Conservation (phyloP, 2,113 vertebrate genomes). For the Leucoraja erinaceus region DNA sequence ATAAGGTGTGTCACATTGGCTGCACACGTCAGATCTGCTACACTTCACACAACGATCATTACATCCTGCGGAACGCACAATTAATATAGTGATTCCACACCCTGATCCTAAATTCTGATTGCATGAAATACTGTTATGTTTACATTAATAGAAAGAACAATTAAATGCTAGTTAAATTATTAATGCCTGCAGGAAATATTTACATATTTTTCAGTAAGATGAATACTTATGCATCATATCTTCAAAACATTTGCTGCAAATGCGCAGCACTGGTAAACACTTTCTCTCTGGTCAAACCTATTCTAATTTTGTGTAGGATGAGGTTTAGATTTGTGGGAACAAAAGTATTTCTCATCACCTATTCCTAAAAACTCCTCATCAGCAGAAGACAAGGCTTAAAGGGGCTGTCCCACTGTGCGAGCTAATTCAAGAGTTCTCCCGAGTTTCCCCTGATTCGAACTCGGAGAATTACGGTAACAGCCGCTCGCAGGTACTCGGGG, state of each 20-base stretch:
- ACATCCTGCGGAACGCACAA: constrained; percentile 63
- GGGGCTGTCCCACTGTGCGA: too few species aligned
- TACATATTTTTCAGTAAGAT: not conserved
- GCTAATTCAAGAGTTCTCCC: too few species aligned
- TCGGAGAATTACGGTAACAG: too few species aligned
- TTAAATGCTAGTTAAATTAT: not conserved
- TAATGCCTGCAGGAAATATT: not conserved
- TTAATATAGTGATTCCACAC: not conserved
- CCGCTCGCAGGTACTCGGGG: too few species aligned
- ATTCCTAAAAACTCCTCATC: not conserved
- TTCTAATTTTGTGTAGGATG: not conserved
- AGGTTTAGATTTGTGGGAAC: not conserved
- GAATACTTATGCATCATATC: not conserved
- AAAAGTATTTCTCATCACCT: not conserved
- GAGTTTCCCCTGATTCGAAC: too few species aligned
- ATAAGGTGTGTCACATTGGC: constrained; percentile 62
- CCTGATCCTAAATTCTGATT: not conserved
- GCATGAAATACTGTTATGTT: not conserved
- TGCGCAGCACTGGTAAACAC: not conserved
- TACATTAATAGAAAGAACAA: not conserved
- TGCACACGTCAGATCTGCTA: constrained; percentile 57
- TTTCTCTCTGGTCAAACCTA: not conserved
- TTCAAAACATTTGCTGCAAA: not conserved
- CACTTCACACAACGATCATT: constrained; percentile 69
- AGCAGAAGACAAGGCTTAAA: not conserved